Evolutionary conservation across 2,113 vertebrate genomes (phyloP), one percentile per base, ranked within the genome.

Genomic region (Eidolon helvum): DNA sequence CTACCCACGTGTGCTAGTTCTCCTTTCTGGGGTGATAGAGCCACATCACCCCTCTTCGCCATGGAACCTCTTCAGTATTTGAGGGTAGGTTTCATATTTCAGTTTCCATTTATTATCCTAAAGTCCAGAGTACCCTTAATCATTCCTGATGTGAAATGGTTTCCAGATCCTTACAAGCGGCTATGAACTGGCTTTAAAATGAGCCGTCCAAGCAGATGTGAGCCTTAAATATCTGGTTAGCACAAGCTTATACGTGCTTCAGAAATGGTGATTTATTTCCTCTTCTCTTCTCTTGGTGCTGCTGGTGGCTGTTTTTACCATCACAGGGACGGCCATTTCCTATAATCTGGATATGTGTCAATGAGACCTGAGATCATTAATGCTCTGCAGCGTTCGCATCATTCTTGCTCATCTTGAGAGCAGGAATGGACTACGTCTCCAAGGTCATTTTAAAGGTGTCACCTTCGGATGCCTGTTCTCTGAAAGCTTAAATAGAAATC

Each of bases 361-460:
- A 21, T 15, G 6, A 15, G 48, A 15, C 15, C 59, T 18, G 33
- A 65, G n/a, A 28, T 72, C 82, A 19, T 0, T 21, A 3, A 14
- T 0, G 21, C 86, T 78, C 8, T 38, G 4, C 12, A 3, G 2
- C 40, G 1, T n/a, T 59, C 1, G 0, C 9, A 0, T 35, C 7
- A 16, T 26, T 66, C 45, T 55, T 48, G 45, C 14, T 80, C 19
- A 11, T 22, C 24, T 2, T 30, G 26, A 97, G 30, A n/a, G 19
- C 11, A 26, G 94, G 30, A 21, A 12, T 33, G 33, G 28, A 74
- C 45, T 15, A 10, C 30, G 12, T 57, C 50, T 59, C 82, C 59
- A 65, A 45, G 45, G 59, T 45, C 59, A 21, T 59, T 87, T 79
- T 35, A 45, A 40, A 30, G 14, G 12, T 22, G 11, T 33, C 26